Evolutionary conservation across 2,888 invertebrate species (phyloP).

Genomic region (Eilema griseolum): DNA sequence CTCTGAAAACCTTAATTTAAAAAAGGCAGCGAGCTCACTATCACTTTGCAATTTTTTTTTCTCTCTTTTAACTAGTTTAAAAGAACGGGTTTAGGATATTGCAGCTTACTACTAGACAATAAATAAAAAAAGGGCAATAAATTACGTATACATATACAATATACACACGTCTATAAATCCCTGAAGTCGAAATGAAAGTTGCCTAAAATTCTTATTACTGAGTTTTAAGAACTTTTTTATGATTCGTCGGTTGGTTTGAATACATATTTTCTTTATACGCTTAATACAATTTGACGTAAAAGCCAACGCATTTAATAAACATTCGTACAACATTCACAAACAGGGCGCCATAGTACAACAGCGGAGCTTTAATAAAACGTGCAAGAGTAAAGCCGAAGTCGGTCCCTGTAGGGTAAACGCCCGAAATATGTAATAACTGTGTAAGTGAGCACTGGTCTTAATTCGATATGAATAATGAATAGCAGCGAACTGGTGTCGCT

Average conservation of each 20-base stretch:
- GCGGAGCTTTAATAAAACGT: constrained; percentile 20
- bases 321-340: constrained; percentile 17
- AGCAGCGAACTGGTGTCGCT: constrained; percentile 39
- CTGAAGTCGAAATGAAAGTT: no score
- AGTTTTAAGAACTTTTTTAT: not conserved
- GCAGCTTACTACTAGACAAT: not conserved
- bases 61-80: not conserved
- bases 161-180: not conserved
- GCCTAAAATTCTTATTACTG: not conserved
- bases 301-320: constrained; percentile 14
- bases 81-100: not conserved
- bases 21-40: no score
- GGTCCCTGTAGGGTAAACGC: constrained; percentile 34
- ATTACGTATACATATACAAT: not conserved
- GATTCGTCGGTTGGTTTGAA: not conserved
- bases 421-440: constrained; percentile 40
- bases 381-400: constrained; percentile 34
- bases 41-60: no score
- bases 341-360: constrained; percentile 10
- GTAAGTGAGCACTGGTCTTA: constrained; percentile 40
- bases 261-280: not conserved
- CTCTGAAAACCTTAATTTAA: no score
- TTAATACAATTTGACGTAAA: not conserved
- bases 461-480: constrained; percentile 61
- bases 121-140: no score